Percentiles rank a stretch among this genome's conserved stretches.
Conservation (phyloP, 2,113 vertebrate species). For the Ahaetulla prasina region DNA sequence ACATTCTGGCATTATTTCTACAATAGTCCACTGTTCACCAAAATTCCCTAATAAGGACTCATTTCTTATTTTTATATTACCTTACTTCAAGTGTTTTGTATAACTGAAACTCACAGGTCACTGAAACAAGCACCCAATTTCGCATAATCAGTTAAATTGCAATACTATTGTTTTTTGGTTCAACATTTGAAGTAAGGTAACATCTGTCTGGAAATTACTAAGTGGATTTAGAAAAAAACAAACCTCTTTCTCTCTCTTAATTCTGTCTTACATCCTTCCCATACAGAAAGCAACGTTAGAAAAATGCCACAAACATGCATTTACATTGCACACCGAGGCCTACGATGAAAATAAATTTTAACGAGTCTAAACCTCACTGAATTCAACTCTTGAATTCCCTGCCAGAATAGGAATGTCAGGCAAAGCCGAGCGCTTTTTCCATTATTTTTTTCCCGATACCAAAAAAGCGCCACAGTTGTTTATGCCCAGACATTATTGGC, state of each 20-base stretch:
- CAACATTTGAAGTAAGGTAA: background rate
- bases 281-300: background rate
- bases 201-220: background rate
- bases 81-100: background rate
- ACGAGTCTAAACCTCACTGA: background rate
- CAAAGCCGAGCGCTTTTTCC: background rate
- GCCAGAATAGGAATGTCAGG: background rate
- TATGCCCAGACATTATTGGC: background rate
- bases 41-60: background rate
- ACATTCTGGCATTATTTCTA: background rate
- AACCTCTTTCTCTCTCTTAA: background rate
- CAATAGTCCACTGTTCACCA: background rate
- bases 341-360: background rate
- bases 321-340: background rate
- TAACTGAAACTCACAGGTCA: background rate
- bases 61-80: background rate
- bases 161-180: background rate
- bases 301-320: background rate
- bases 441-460: background rate
- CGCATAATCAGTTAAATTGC: background rate
- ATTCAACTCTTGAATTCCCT: background rate
- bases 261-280: background rate
- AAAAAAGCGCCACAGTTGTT: background rate
- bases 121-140: background rate
- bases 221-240: background rate